Percentiles rank a stretch among this genome's conserved stretches.
phyloP scores from a whole-genome alignment of 2,888 invertebrate species.

The Pachliopta kotzebuea region DNA sequence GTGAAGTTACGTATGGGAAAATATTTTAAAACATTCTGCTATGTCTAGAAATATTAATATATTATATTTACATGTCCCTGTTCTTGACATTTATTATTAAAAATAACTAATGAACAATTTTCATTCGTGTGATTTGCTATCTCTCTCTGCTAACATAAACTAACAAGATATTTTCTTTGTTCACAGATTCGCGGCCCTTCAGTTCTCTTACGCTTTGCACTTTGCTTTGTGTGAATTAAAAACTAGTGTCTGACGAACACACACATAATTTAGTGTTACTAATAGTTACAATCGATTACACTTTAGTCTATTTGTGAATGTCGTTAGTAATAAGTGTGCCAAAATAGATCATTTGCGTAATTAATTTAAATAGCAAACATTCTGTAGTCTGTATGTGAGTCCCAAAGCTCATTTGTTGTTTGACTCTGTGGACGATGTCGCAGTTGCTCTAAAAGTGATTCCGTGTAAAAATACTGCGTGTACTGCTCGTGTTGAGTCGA shows the following conservation, averaged over 20 bases:
- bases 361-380: constrained; percentile 7
- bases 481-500: constrained; percentile 3
- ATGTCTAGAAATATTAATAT: not conserved
- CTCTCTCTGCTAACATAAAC: constrained; percentile 55
- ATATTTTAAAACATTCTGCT: too few relatives aligned
- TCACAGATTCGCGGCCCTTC: constrained; percentile 61
- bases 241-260: constrained; percentile 43
- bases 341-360: constrained; percentile 13
- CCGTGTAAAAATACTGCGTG: not conserved
- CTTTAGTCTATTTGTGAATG: constrained; percentile 32
- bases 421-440: not conserved
- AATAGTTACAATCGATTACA: not conserved
- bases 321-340: constrained; percentile 8
- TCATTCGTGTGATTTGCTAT: constrained; percentile 16
- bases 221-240: constrained; percentile 41
- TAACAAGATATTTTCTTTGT: constrained; percentile 72
- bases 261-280: constrained; percentile 1
- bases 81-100: constrained; percentile 12
- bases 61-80: not conserved
- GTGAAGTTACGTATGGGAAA: too few relatives aligned
- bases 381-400: constrained; percentile 3
- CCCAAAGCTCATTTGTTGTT: too few relatives aligned
- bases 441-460: not conserved
- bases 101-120: constrained; percentile 20
- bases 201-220: constrained; percentile 45